These are phyloP conservation scores for Poecile atricapillus DNA, from an alignment of 2,113 vertebrate species.

Conservation along the genomic window DNA sequence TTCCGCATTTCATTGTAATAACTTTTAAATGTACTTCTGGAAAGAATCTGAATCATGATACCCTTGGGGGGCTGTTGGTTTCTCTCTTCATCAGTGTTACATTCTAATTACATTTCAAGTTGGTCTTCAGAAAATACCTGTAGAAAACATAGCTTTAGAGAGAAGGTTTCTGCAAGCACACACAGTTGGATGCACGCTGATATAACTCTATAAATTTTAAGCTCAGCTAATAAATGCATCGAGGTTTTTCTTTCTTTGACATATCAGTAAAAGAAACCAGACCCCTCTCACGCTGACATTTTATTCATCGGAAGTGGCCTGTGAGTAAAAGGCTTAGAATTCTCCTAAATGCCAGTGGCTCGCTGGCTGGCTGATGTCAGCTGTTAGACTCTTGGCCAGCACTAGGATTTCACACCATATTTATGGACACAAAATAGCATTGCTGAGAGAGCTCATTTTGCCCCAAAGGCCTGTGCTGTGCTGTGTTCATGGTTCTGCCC, in stretches of 20 bases:
- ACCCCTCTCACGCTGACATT: background rate
- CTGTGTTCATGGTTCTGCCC: background rate
- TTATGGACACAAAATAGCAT: background rate
- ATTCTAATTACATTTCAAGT: background rate
- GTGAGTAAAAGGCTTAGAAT: constrained; percentile 58
- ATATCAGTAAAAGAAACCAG: constrained; percentile 24
- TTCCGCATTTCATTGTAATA: background rate
- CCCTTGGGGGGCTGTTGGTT: background rate
- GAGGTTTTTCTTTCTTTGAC: constrained; percentile 7
- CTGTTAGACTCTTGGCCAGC: constrained; percentile 4
- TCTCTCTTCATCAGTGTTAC: background rate
- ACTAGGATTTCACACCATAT: constrained; percentile 18
- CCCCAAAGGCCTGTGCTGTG: background rate
- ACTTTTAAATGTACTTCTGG: constrained; percentile 9
- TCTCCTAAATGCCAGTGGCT: constrained; percentile 22
- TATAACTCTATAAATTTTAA: background rate
- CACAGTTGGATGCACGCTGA: background rate
- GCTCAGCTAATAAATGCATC: background rate
- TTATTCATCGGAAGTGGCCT: constrained; percentile 49
- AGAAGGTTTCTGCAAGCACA: background rate
- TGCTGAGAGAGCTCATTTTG: constrained; percentile 22
- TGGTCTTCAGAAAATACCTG: background rate
- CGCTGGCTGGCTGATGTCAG: constrained; percentile 12
- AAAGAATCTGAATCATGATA: background rate
- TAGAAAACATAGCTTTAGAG: background rate